A percentile compares a stretch with the other conserved stretches of the same genome.
Evolutionary conservation across 2,888 invertebrate genomes (phyloP).

Genomic region (Crossocerus cetratus): DNA sequence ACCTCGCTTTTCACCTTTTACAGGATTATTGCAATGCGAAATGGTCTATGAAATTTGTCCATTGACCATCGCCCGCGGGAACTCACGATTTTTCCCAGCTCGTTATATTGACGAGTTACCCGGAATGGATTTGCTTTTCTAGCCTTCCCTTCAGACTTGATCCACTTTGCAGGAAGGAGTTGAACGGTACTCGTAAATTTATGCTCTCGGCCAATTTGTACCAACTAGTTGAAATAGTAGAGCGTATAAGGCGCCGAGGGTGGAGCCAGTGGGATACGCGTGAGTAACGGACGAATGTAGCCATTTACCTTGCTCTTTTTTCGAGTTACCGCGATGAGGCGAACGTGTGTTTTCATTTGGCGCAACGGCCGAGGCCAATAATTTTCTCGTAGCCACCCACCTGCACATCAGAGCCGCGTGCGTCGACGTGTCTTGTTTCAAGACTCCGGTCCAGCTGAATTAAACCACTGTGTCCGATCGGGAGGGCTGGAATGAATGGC

Average conservation of each 20-base stretch:
- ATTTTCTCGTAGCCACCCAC: conserved; percentile 11
- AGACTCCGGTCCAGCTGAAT: conserved; percentile 36
- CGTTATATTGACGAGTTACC: too few species aligned
- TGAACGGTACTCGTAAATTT: too few species aligned
- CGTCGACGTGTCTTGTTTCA: conserved; percentile 2
- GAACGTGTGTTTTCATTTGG: conserved; percentile 11
- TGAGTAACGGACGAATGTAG: too few species aligned
- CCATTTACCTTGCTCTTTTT: too few species aligned
- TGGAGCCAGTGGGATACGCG: too few species aligned
- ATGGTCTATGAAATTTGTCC: conserved; percentile 45
- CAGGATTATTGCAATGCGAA: conserved; percentile 57
- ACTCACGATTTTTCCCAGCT: conserved; percentile 24
- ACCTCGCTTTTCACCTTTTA: conserved; percentile 20
- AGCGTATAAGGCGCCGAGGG: too few species aligned
- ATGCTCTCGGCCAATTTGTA: too few species aligned
- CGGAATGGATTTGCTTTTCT: too few species aligned
- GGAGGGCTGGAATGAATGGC: conserved; percentile 30
- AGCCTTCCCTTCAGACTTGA: too few species aligned
- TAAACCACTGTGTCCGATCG: conserved; percentile 31
- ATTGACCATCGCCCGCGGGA: conserved; percentile 39
- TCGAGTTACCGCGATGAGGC: too few species aligned
- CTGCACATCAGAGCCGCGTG: background rate
- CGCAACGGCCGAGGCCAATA: conserved; percentile 10
- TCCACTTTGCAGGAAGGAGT: too few species aligned
- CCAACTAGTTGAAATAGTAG: too few species aligned